Evolutionary conservation across 2,797 vertebrate genomes (phyloP).

Genomic region (Chelmon rostratus): DNA sequence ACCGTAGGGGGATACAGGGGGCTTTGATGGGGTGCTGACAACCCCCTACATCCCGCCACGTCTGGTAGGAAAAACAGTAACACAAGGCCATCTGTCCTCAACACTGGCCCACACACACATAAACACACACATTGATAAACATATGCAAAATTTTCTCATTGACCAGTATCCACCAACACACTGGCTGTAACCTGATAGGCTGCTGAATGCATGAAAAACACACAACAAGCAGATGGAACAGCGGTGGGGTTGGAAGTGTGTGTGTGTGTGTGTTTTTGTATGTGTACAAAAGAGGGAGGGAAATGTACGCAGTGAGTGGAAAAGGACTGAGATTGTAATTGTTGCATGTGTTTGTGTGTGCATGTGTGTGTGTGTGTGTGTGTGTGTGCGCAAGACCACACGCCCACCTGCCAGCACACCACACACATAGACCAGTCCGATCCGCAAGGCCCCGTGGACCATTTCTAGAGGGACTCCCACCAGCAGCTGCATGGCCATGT

Average conservation of each 20-base stretch:
- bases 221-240: slow-evolving; percentile 63
- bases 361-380: slow-evolving; percentile 14
- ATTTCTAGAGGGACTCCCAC: slow-evolving; percentile 98
- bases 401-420: slow-evolving; percentile 95
- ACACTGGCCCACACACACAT: slow-evolving; percentile 26
- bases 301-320: slow-evolving; percentile 17
- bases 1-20: slow-evolving; percentile 18
- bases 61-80: slow-evolving; percentile 58
- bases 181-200: slow-evolving; percentile 41
- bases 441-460: slow-evolving; percentile 95
- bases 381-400: slow-evolving; percentile 3
- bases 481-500: slow-evolving; percentile 96
- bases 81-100: slow-evolving; percentile 76
- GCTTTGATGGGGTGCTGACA: slow-evolving; percentile 58
- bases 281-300: background rate
- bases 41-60: slow-evolving; percentile 62
- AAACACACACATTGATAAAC: slow-evolving; percentile 25
- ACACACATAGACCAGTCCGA: slow-evolving; percentile 94
- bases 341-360: slow-evolving; percentile 24
- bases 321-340: slow-evolving; percentile 14
- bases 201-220: slow-evolving; percentile 54
- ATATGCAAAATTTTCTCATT: slow-evolving; percentile 34
- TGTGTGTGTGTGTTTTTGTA: background rate
- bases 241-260: slow-evolving; percentile 34
- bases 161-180: slow-evolving; percentile 42